Evolutionary conservation across 2,888 invertebrate genomes (phyloP), one percentile per base, ranked within the genome.

Genomic region (Melipona bicolor): DNA sequence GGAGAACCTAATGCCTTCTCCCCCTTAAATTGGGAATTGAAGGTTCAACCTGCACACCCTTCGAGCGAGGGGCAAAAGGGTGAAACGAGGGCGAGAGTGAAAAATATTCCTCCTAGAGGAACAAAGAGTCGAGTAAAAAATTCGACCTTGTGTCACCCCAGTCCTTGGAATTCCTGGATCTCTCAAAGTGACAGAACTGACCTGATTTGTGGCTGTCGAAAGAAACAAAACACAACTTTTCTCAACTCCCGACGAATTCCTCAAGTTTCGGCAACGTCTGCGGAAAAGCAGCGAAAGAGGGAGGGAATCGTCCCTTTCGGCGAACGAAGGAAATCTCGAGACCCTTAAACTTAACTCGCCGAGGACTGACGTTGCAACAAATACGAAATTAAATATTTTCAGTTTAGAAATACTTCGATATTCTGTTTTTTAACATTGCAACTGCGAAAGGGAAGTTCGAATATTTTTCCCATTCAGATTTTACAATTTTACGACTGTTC

Each of bases 31-130:
- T 36, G 36, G 36, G 36, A 36, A 36, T 36, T 43, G 43, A 43
- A 43, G 43, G 43, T 43, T 43, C 43, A 11, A 43, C 11, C 43
- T 43, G 43, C 43, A 43, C 43, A 9, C 43, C 11, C 43, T 43
- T 43, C 43, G 43, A 11, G 43, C 11, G 9, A 43, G 11, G 9
- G 9, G 43, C 9, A 43, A 43, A 43, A 43, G 0, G 9, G 43
- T 9, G 43, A 72, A 71, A 85, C 74, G 72, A 65, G 52, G 52
- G 62, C 17, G 74, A 76, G 79, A 82, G 64, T 77, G 85, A 74
- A 77, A 59, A 59, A 59, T 59, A 59, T 5, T 15, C 56, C 5
- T 24, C 56, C n/a, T 80, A 77, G 59, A 32, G 4, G 59, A 32
- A 65, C 24, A 76, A 54, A 56, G 77, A 72, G 67, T 64, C 17